A percentile compares a stretch with the other conserved stretches of the same genome.
These are phyloP conservation scores for Schizothorax lantsangensis DNA, from an alignment of 2,797 vertebrate genomes.

Conservation along the genomic window DNA sequence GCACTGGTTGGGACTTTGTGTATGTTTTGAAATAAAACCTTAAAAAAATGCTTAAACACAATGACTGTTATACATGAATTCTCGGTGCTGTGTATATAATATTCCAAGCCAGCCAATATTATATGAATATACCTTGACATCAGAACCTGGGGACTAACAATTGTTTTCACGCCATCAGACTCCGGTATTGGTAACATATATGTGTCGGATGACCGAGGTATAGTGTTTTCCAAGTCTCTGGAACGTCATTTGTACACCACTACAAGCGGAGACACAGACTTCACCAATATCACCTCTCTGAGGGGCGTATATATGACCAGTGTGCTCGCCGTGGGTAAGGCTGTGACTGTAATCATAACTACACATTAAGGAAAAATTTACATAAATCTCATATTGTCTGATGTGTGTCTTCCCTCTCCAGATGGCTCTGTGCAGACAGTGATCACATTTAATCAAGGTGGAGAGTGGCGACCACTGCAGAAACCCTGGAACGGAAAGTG, in stretches of 20 bases:
- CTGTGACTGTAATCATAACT: not conserved
- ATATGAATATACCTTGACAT: not conserved
- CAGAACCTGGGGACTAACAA: not conserved
- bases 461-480: constrained; percentile 86
- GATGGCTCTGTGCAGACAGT: constrained; percentile 91
- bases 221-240: constrained; percentile 92
- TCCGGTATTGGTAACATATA: constrained; percentile 91
- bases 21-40: not conserved
- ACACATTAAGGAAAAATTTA: not conserved
- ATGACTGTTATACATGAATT: not conserved
- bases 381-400: not conserved
- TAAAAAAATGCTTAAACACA: not conserved
- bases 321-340: constrained; percentile 86
- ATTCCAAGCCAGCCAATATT: not conserved
- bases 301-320: constrained; percentile 92
- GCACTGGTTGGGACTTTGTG: not conserved
- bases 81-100: not conserved
- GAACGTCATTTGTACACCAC: constrained; percentile 92
- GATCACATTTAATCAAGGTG: constrained; percentile 93
- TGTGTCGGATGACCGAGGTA: constrained; percentile 90
- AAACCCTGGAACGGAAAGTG: constrained; percentile 88
- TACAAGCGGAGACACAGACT: constrained; percentile 90
- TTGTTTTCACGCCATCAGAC: constrained; percentile 74
- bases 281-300: constrained; percentile 93
- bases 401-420: constrained; percentile 60